A percentile compares a stretch with the other conserved stretches of the same genome.
phyloP scores from a whole-genome alignment of 2,888 invertebrate genomes.

The Oscheius sp. region DNA sequence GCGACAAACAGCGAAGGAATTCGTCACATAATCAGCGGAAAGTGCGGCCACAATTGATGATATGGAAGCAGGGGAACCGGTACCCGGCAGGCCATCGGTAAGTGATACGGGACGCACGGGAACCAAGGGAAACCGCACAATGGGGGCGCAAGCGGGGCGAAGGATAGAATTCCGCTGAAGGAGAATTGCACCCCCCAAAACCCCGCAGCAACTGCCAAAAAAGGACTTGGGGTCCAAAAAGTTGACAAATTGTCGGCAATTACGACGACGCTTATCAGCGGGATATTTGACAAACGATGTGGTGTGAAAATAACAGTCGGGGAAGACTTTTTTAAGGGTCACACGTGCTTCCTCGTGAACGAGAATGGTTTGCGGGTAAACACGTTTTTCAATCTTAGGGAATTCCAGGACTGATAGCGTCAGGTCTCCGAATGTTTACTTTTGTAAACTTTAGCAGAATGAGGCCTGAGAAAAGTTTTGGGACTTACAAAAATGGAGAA shows the following conservation, averaged over 20 bases:
- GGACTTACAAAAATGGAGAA: neutral
- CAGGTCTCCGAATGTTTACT: neutral
- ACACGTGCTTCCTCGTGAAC: neutral
- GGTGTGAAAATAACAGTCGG: neutral
- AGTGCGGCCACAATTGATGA: constrained; percentile 31
- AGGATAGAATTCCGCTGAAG: constrained; percentile 15
- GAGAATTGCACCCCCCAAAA: too few relatives aligned
- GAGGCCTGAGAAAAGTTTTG: neutral
- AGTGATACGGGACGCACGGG: constrained; percentile 28
- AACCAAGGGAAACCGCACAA: constrained; percentile 26
- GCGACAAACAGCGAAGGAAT: constrained; percentile 28
- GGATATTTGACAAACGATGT: neutral
- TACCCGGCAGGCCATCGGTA: constrained; percentile 30
- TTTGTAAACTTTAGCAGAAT: neutral
- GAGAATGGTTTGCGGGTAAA: constrained; percentile 1
- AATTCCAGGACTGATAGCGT: constrained; percentile 4
- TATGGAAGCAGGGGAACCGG: constrained; percentile 28
- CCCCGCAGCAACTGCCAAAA: constrained; percentile 12
- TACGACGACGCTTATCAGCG: neutral
- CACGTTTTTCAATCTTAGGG: constrained; percentile 7
- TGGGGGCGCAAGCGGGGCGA: constrained; percentile 25
- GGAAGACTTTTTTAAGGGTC: neutral
- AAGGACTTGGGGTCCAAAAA: neutral
- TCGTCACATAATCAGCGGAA: constrained; percentile 30
- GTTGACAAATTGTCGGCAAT: constrained; percentile 5